Conservation (phyloP, 2,113 vertebrate genomes). For the Spizaetus ornatus region DNA sequence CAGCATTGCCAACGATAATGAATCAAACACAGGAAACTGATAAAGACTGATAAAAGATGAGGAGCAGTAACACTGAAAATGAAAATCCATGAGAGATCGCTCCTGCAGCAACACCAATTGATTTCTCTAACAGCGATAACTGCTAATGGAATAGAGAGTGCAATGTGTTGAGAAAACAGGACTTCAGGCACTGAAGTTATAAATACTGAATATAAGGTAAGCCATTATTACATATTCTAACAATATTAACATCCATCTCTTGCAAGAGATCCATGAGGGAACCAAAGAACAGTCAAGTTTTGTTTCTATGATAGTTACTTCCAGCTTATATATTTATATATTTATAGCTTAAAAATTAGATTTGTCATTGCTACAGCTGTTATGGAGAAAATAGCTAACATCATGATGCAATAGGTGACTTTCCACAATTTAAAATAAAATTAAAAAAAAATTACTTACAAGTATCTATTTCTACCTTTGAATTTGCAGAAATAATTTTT, state of each 20-base stretch:
- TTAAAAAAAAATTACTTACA: background rate
- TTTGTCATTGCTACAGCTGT: background rate
- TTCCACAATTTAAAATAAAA: background rate
- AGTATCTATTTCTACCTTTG: background rate
- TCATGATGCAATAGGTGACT: background rate
- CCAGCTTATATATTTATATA: background rate
- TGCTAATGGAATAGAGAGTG: background rate
- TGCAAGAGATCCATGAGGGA: background rate
- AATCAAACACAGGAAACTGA: background rate
- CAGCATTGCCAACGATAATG: background rate
- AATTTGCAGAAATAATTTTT: background rate
- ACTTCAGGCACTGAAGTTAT: background rate
- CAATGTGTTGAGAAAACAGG: background rate
- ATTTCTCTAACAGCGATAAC: background rate
- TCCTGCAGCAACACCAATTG: background rate
- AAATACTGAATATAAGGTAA: background rate
- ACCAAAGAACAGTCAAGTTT: background rate
- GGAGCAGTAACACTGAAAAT: background rate
- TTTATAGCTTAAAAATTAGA: background rate
- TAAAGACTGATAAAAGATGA: background rate
- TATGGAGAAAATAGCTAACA: background rate
- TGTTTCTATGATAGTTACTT: background rate
- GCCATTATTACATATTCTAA: background rate
- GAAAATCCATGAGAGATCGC: background rate
- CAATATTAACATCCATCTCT: background rate